Conservation (phyloP, 2,797 vertebrate species). For the Anniella stebbinsi region DNA sequence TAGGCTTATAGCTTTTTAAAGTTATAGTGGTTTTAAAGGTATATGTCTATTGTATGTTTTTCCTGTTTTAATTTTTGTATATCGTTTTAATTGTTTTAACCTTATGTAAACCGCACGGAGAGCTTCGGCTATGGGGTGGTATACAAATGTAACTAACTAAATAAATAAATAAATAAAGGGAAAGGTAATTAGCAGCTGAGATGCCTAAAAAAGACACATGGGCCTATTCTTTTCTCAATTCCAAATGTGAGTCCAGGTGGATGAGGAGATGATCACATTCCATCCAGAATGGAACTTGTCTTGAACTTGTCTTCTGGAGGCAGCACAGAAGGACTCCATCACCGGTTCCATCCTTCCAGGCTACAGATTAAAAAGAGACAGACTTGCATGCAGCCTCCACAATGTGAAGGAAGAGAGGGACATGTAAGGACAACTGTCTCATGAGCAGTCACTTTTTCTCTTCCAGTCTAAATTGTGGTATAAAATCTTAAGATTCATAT, state of each 20-base stretch:
- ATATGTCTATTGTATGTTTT: too few relatives aligned
- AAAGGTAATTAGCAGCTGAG: too few relatives aligned
- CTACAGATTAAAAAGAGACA: neutral
- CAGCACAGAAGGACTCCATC: neutral
- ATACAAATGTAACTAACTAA: too few relatives aligned
- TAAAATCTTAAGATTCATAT: neutral
- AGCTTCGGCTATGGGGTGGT: too few relatives aligned
- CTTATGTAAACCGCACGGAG: too few relatives aligned
- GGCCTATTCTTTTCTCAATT: neutral
- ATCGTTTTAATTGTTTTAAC: too few relatives aligned
- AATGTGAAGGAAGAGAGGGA: neutral
- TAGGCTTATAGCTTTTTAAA: too few relatives aligned
- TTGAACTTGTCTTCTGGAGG: neutral
- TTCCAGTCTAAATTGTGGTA: neutral
- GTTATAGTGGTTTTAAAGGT: too few relatives aligned
- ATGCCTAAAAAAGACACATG: too few relatives aligned
- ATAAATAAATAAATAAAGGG: too few relatives aligned
- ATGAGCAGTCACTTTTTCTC: neutral
- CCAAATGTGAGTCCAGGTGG: too few relatives aligned
- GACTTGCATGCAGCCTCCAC: neutral
- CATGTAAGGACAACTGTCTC: neutral
- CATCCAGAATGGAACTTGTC: neutral
- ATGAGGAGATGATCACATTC: neutral
- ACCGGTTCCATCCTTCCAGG: neutral
- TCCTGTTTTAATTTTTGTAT: too few relatives aligned